Conservation (phyloP, 1,140 invertebrate genomes). For the Camponotus vicinus region DNA sequence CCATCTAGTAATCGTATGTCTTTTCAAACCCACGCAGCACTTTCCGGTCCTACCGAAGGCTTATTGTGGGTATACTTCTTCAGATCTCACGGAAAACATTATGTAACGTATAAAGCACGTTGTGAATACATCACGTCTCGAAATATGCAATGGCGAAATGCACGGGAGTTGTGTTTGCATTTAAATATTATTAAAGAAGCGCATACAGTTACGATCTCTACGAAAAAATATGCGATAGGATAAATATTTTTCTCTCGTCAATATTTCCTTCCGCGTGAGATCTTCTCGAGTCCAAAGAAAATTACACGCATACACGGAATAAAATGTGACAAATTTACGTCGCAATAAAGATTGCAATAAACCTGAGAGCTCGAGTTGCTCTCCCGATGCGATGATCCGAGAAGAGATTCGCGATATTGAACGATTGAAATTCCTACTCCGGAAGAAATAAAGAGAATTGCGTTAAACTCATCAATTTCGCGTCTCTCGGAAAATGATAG, state of each 20-base stretch:
- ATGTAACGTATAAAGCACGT: neutral
- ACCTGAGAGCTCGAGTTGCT: neutral
- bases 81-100: slow-evolving; percentile 15
- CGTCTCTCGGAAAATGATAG: slow-evolving; percentile 2
- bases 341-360: neutral
- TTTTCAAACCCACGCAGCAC: slow-evolving; percentile 4
- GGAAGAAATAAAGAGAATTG: slow-evolving; percentile 23
- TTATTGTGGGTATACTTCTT: neutral
- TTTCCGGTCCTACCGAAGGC: neutral
- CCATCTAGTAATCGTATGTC: neutral
- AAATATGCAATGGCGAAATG: neutral
- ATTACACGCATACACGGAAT: neutral
- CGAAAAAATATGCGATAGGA: neutral
- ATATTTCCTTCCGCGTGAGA: neutral
- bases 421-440: slow-evolving; percentile 36
- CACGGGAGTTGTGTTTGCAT: neutral
- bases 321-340: slow-evolving; percentile 17
- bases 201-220: neutral
- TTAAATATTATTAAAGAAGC: slow-evolving; percentile 16
- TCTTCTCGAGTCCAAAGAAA: neutral
- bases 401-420: neutral
- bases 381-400: neutral
- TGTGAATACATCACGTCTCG: neutral
- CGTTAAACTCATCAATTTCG: slow-evolving; percentile 32
- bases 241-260: neutral